A percentile compares a stretch with the other conserved stretches of the same genome.
Evolutionary conservation across 2,797 vertebrate genomes (phyloP).

Genomic region (Chiroxiphia lanceolata): DNA sequence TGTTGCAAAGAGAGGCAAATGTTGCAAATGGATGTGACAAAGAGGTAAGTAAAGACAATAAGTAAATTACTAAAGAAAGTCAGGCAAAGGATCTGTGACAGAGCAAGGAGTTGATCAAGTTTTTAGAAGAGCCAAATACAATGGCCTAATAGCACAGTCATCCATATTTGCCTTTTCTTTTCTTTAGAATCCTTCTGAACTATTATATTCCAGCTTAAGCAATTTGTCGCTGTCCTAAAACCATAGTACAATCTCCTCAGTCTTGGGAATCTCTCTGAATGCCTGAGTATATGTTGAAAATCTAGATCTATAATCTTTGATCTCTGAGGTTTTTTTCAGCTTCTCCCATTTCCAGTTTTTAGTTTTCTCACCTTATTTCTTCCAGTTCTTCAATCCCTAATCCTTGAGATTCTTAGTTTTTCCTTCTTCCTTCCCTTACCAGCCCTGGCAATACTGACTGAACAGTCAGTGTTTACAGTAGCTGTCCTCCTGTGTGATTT

Average conservation of each 20-base stretch:
- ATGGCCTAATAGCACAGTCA: background rate
- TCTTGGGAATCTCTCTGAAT: background rate
- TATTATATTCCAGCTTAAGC: background rate
- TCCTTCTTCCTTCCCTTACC: background rate
- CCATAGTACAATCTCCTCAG: fast-evolving
- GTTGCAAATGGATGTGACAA: background rate
- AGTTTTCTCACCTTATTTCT: background rate
- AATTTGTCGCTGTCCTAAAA: background rate
- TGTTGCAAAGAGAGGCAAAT: background rate
- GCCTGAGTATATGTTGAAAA: background rate
- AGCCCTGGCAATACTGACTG: background rate
- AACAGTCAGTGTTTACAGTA: background rate
- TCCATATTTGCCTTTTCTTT: fast-evolving
- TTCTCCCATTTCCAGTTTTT: background rate
- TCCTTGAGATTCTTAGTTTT: background rate
- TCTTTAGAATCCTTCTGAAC: background rate
- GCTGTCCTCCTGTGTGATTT: background rate
- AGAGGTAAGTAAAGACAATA: background rate
- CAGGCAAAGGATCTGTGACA: background rate
- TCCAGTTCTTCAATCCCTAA: background rate
- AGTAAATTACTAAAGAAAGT: background rate
- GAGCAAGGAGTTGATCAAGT: background rate
- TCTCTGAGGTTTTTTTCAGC: background rate
- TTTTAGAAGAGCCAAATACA: background rate
- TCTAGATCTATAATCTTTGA: background rate